Base-by-base conservation (phyloP, 1,140 invertebrate species). In the Drosophila bipectinata region DNA sequence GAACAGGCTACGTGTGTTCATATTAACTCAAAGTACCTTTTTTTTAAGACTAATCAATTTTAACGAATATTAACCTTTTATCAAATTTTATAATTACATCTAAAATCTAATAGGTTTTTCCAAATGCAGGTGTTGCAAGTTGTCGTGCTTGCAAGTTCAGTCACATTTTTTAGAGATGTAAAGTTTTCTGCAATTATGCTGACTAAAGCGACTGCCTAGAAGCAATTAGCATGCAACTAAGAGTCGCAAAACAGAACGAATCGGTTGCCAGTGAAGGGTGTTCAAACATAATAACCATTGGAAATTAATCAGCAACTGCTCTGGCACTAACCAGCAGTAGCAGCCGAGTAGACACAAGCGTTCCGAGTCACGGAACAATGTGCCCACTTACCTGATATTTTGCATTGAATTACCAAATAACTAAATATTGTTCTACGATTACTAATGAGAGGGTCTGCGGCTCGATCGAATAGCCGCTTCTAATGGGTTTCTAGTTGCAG, bases 331-430 rank as follows among this genome's bases (percentile, higher is more conserved):
- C 9, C 34, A 37, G 34, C 34, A 37, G 34, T 37, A 37, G 41
- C 41, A 44, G 41, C 41, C 41, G 8, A 14, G n/a, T 26, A 15
- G 37, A 51, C 26, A 34, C 34, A 44, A 47, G 48, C 63, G 62
- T 66, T 66, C 57, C 62, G 26, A 66, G 57, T 48, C 60, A 53
- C 41, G 12, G 60, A 63, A 41, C 60, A 62, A 62, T 47, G 51
- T 54, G 59, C 58, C 49, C 24, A 54, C 49, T 72, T 72, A 54
- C 24, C 34, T 54, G 45, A 41, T 62, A 34, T 49, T 72, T 62
- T 73, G 69, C 69, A 73, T 73, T 73, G 59, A 73, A 63, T 73
- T 73, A 73, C 69, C 69, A 73, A 73, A 73, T 73, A 73, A 73
- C 57, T 63, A 63, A 73, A 62, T 73, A 73, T 49, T 63, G 34